A percentile compares a stretch with the other conserved stretches of the same genome.
Conservation (phyloP, 2,113 vertebrate genomes). For the Harpagus bidentatus region DNA sequence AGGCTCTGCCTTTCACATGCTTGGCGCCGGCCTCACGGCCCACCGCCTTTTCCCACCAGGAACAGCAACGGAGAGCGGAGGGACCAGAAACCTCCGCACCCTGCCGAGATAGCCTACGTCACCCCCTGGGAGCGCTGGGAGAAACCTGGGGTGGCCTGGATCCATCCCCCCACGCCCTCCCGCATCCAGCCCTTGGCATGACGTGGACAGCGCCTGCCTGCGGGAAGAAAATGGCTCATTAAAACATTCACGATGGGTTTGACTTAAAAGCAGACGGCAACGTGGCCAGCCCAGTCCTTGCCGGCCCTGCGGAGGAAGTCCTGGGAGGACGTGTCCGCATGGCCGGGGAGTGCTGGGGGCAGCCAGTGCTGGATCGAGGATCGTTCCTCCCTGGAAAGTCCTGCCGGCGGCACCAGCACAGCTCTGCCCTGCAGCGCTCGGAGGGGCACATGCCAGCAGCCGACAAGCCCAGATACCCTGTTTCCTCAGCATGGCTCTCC, state of each 20-base stretch:
- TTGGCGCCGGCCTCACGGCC: neutral
- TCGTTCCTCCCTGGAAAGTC: accelerated
- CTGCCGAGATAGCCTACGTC: neutral
- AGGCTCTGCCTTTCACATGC: neutral
- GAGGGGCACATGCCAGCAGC: neutral
- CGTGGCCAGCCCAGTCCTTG: neutral
- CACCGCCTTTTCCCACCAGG: neutral
- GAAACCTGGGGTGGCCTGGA: neutral
- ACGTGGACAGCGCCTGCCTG: accelerated
- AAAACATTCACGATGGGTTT: neutral
- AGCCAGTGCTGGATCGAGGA: neutral
- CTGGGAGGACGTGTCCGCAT: accelerated
- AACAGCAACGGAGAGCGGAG: neutral
- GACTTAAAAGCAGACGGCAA: neutral
- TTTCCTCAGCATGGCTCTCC: accelerated
- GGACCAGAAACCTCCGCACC: neutral
- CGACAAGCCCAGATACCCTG: neutral
- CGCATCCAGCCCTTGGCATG: accelerated
- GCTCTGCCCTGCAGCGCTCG: neutral
- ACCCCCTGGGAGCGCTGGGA: neutral
- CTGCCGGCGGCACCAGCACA: neutral
- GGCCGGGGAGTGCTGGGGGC: neutral
- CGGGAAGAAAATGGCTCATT: accelerated
- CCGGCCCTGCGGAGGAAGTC: too few relatives aligned
- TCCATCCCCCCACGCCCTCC: accelerated